These are phyloP conservation scores for Microplitis mediator DNA, from an alignment of 1,140 invertebrate genomes.

Conservation along the genomic window DNA sequence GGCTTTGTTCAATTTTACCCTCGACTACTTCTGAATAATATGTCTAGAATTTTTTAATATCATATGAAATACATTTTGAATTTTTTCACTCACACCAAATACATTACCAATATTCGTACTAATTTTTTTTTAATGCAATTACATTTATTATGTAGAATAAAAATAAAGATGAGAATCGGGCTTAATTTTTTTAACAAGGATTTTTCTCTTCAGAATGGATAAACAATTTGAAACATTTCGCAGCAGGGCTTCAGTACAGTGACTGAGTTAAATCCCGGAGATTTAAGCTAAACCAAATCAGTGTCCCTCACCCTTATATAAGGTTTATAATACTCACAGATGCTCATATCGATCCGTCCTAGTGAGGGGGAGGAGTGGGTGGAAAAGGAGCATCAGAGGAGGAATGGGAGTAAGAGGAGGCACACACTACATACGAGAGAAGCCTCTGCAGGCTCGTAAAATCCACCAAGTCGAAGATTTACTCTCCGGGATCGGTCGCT, in stretches of 20 bases:
- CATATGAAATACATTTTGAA: not conserved
- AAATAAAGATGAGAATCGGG: not conserved
- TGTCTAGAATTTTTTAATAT: not conserved
- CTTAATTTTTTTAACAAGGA: not conserved
- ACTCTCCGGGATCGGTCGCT: slow-evolving; percentile 23
- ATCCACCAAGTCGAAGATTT: slow-evolving; percentile 25
- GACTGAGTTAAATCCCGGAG: slow-evolving; percentile 11
- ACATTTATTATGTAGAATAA: not conserved
- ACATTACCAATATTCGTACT: no score
- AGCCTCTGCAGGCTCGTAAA: slow-evolving; percentile 22
- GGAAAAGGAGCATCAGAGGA: not conserved
- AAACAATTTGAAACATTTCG: not conserved
- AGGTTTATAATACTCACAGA: slow-evolving; percentile 6
- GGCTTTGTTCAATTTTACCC: slow-evolving; percentile 3
- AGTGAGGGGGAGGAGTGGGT: not conserved
- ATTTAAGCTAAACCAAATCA: slow-evolving; percentile 20
- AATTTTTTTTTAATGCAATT: no score
- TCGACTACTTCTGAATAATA: not conserved
- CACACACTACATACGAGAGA: not conserved
- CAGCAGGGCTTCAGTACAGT: not conserved
- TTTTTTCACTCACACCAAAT: no score
- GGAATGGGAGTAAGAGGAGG: not conserved
- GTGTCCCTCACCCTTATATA: not conserved
- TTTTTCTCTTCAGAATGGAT: not conserved
- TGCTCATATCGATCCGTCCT: slow-evolving; percentile 16